These are phyloP conservation scores for Enteromius anoplus DNA, from an alignment of 2,797 vertebrate species.

Conservation along the genomic window DNA sequence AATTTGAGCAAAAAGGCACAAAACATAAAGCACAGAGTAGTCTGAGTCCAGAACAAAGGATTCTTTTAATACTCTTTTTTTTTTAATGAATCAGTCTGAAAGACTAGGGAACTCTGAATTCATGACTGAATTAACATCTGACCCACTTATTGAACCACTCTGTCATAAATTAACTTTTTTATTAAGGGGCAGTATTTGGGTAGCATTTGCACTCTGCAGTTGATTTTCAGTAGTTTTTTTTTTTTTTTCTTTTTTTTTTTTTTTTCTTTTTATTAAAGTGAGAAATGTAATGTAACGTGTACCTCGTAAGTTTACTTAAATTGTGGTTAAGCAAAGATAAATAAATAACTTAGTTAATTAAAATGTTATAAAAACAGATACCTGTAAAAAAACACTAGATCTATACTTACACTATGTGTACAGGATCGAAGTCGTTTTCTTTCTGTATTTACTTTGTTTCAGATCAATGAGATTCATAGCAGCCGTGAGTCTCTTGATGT, in stretches of 20 bases:
- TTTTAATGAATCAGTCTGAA: conserved; percentile 6
- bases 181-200: background rate
- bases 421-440: background rate
- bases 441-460: conserved; percentile 3
- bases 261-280: background rate
- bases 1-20: background rate
- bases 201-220: background rate
- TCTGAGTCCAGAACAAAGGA: background rate
- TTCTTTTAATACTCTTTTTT: background rate
- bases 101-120: conserved; percentile 1
- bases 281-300: background rate
- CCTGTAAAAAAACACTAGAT: background rate
- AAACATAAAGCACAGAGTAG: background rate
- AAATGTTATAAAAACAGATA: background rate
- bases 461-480: conserved; percentile 25
- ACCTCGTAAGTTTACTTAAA: background rate
- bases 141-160: conserved; percentile 4
- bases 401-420: background rate
- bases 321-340: background rate
- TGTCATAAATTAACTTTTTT: background rate
- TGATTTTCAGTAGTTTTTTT: background rate
- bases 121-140: background rate
- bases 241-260: background rate
- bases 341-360: background rate
- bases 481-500: conserved; percentile 2